Evolutionary conservation across 2,797 vertebrate species (phyloP).

Genomic region (Enteromius viviparus): DNA sequence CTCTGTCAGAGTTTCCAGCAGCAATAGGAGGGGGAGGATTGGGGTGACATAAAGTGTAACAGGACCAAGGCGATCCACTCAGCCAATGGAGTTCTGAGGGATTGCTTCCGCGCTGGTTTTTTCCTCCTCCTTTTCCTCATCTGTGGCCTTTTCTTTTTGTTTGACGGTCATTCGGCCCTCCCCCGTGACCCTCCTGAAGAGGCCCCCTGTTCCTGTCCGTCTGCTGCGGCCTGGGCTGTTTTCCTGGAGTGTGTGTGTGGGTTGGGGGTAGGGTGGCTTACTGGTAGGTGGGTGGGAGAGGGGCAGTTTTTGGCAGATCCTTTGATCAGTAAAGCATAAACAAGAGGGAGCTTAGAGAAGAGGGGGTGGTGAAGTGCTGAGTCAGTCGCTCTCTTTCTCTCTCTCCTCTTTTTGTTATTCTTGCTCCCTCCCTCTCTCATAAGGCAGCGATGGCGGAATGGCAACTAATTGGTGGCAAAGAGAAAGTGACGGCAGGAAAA

Average conservation of each 20-base stretch:
- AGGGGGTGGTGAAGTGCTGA: constrained; percentile 81
- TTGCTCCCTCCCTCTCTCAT: constrained; percentile 59
- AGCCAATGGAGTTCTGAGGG: constrained; percentile 72
- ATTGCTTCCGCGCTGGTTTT: constrained; percentile 72
- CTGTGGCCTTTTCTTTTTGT: constrained; percentile 51
- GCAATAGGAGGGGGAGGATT: constrained; percentile 60
- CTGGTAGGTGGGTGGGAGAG: constrained; percentile 56
- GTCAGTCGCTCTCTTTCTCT: constrained; percentile 74
- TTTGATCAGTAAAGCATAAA: constrained; percentile 95
- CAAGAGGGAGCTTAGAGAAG: constrained; percentile 87
- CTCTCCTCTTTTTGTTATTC: constrained; percentile 57
- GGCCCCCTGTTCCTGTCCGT: constrained; percentile 72
- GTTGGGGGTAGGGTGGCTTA: constrained; percentile 66
- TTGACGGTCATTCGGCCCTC: constrained; percentile 71
- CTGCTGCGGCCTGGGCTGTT: constrained; percentile 77
- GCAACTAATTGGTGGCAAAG: constrained; percentile 38
- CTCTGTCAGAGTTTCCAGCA: constrained; percentile 81
- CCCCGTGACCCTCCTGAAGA: constrained; percentile 81
- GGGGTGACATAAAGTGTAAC: constrained; percentile 70
- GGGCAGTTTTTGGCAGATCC: constrained; percentile 81
- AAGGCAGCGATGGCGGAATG: constrained; percentile 52
- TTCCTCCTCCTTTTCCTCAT: constrained; percentile 61
- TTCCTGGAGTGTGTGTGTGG: constrained; percentile 72
- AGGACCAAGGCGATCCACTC: constrained; percentile 73
- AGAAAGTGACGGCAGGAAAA: constrained; percentile 13